Evolutionary conservation across 2,888 invertebrate species (phyloP).

Genomic region (Torymus auratus): DNA sequence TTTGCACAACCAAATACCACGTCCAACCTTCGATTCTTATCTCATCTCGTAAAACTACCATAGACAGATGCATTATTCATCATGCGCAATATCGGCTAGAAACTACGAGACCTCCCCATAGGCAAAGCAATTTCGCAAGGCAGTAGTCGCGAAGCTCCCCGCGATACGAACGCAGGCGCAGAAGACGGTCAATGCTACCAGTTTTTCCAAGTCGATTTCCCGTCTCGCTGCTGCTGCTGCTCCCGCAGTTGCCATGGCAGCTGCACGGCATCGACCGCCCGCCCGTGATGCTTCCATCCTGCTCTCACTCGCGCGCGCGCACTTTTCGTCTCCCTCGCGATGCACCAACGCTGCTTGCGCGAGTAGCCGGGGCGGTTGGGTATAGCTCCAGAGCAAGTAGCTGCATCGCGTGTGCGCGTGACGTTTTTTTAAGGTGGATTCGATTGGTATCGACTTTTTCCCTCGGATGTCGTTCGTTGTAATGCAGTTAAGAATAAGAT

Average conservation of each 20-base stretch:
- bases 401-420: too few relatives aligned
- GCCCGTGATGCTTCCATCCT: not conserved
- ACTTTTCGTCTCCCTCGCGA: not conserved
- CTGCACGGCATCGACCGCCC: constrained; percentile 59
- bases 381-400: too few relatives aligned
- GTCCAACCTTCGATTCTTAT: too few relatives aligned
- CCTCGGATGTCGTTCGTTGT: too few relatives aligned
- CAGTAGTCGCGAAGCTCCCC: not conserved
- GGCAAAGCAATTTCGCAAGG: not conserved
- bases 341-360: constrained; percentile 20
- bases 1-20: too few relatives aligned
- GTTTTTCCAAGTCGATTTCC: constrained; percentile 65
- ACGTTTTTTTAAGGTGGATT: too few relatives aligned
- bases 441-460: too few relatives aligned
- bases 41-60: too few relatives aligned
- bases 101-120: too few relatives aligned
- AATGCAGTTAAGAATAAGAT: too few relatives aligned
- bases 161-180: not conserved
- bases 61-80: too few relatives aligned
- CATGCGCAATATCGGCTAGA: too few relatives aligned
- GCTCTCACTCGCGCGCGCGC: constrained; percentile 2
- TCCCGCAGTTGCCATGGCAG: constrained; percentile 59
- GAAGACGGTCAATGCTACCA: constrained; percentile 66
- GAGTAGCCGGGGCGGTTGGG: not conserved
- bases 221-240: constrained; percentile 49